Evolutionary conservation across 2,797 vertebrate species (phyloP).

Genomic region (Ptychobarbus kaznakovi): DNA sequence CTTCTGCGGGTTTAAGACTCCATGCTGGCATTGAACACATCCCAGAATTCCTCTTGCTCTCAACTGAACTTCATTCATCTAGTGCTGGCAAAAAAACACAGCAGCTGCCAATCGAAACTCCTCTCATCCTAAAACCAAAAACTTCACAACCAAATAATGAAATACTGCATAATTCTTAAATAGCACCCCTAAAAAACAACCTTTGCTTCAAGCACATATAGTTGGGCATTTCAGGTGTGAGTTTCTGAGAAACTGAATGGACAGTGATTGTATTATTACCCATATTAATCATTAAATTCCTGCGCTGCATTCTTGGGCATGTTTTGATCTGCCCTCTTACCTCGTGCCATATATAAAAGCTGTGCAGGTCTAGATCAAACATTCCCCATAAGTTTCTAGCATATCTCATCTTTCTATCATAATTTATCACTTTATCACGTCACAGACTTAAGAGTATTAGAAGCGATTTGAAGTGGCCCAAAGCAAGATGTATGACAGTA

Average conservation of each 20-base stretch:
- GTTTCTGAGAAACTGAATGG: slow-evolving; percentile 21
- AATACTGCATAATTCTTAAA: background rate
- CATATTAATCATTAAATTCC: slow-evolving; percentile 48
- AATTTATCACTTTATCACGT: background rate
- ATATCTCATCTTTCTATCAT: background rate
- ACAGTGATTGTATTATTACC: slow-evolving; percentile 39
- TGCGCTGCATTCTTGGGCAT: slow-evolving; percentile 33
- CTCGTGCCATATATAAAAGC: slow-evolving; percentile 22
- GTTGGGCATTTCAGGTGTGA: background rate
- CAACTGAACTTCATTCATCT: slow-evolving; percentile 37
- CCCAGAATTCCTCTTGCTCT: slow-evolving; percentile 27
- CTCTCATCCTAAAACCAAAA: background rate
- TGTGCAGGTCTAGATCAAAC: slow-evolving; percentile 5
- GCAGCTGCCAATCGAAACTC: slow-evolving; percentile 41
- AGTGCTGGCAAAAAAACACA: slow-evolving; percentile 41
- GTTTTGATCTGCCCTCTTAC: slow-evolving; percentile 43
- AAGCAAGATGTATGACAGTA: background rate
- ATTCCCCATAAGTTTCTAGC: slow-evolving; percentile 1
- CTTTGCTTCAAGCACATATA: background rate
- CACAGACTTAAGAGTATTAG: background rate
- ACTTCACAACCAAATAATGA: background rate
- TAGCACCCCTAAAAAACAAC: background rate
- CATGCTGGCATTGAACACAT: slow-evolving; percentile 33
- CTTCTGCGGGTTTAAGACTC: slow-evolving; percentile 51
- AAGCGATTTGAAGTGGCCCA: background rate